Evolutionary conservation across 2,888 invertebrate species (phyloP).

Genomic region (Pardosa pseudoannulata): DNA sequence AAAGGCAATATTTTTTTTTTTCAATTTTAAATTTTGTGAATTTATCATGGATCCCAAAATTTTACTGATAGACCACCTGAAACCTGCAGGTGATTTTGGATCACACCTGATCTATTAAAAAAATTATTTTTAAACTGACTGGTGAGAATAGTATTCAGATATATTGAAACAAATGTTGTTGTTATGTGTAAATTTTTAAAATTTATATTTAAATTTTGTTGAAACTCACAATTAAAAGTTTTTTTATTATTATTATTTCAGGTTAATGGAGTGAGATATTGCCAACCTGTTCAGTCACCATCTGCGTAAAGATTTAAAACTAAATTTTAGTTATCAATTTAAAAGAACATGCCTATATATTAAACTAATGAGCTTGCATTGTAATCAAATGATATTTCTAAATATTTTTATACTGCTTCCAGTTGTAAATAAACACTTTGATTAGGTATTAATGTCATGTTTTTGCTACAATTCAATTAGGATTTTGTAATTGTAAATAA

Average conservation of each 20-base stretch:
- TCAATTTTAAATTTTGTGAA: too few species aligned
- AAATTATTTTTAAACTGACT: not conserved
- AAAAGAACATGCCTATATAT: not conserved
- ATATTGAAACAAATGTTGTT: not conserved
- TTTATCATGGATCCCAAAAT: too few species aligned
- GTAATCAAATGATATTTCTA: not conserved
- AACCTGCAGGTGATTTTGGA: too few species aligned
- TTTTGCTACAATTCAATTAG: too few species aligned
- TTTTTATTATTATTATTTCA: too few species aligned
- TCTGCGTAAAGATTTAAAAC: constrained; percentile 10
- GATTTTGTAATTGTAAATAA: not conserved
- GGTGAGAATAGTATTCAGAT: not conserved
- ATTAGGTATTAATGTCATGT: not conserved
- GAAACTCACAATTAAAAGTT: too few species aligned
- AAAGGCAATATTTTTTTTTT: too few species aligned
- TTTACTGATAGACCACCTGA: too few species aligned
- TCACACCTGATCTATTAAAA: not conserved
- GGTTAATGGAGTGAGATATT: constrained; percentile 65
- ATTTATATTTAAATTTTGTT: too few species aligned
- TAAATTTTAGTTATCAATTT: not conserved
- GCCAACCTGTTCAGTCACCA: constrained; percentile 32
- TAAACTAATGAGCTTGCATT: not conserved
- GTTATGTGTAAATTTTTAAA: not conserved
- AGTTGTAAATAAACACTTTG: not conserved
- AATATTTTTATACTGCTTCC: not conserved